Conservation (phyloP, 2,888 invertebrate genomes). For the Brenthis hecate region DNA sequence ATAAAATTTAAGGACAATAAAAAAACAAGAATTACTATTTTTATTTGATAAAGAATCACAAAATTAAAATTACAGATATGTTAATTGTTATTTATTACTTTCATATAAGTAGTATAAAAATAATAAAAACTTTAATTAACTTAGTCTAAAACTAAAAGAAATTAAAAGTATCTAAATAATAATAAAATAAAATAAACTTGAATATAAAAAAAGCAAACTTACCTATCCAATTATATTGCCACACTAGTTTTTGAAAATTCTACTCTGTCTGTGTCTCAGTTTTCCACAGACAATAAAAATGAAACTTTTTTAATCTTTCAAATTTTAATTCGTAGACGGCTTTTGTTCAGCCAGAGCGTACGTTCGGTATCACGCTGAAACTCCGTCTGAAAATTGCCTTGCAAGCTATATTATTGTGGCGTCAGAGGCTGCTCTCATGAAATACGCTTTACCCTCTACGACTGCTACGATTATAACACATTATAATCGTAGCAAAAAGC, state of each 20-base stretch:
- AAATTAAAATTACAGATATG: too few relatives aligned
- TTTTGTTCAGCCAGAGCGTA: conserved; percentile 39
- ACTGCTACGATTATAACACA: conserved; percentile 16
- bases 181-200: not conserved
- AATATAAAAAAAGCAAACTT: not conserved
- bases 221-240: conserved; percentile 5
- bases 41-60: too few relatives aligned
- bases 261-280: not conserved
- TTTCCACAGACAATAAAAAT: conserved; percentile 17
- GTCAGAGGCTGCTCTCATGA: conserved; percentile 49
- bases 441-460: conserved; percentile 51
- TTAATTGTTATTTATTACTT: too few relatives aligned
- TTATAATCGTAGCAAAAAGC: too few relatives aligned
- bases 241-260: conserved; percentile 1
- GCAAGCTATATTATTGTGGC: conserved; percentile 52
- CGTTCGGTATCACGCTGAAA: conserved; percentile 47
- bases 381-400: conserved; percentile 52
- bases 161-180: not conserved
- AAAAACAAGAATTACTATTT: too few relatives aligned
- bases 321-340: conserved; percentile 12
- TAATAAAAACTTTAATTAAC: too few relatives aligned
- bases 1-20: too few relatives aligned
- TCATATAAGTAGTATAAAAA: too few relatives aligned
- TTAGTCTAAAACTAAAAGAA: not conserved
- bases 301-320: conserved; percentile 15